These are phyloP conservation scores for Drosophila pectinifera DNA, from an alignment of 1,140 invertebrate species.

Conservation along the genomic window DNA sequence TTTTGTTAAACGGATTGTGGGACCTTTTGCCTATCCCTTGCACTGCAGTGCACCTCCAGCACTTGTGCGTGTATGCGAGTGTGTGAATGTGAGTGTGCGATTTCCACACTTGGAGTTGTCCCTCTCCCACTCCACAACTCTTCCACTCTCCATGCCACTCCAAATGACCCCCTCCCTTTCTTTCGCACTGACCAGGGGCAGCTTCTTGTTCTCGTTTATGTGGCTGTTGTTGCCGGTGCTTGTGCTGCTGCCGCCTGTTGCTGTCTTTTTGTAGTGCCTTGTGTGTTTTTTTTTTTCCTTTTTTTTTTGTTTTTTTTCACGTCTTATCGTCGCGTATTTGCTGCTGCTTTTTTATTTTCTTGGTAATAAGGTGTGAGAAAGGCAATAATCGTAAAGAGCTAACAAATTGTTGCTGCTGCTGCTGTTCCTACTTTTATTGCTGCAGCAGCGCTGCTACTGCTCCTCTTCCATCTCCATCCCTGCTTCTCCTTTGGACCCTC, in stretches of 20 bases:
- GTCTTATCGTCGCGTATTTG: conserved; percentile 66
- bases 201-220: conserved; percentile 59
- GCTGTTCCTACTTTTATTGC: conserved; percentile 34
- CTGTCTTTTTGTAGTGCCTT: conserved; percentile 29
- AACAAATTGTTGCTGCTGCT: conserved; percentile 80
- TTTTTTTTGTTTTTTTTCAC: conserved; percentile 58
- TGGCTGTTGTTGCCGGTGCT: conserved; percentile 11
- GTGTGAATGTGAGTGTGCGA: conserved; percentile 47
- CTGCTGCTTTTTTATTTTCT: conserved; percentile 77
- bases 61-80: conserved; percentile 19
- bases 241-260: conserved; percentile 23
- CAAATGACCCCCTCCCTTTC: conserved; percentile 23
- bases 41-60: conserved; percentile 6
- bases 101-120: conserved; percentile 44
- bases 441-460: conserved; percentile 33
- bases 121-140: conserved; percentile 10
- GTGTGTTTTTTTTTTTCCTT: too few relatives aligned
- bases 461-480: neutral
- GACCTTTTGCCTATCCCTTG: conserved; percentile 19
- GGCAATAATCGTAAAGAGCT: conserved; percentile 84
- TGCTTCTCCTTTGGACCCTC: neutral
- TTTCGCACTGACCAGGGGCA: conserved; percentile 34
- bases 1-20: conserved; percentile 50
- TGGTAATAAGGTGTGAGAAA: conserved; percentile 84
- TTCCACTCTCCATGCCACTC: conserved; percentile 23